Percentiles rank a stretch among this genome's conserved stretches.
Conservation (phyloP, 2,888 invertebrate genomes). For the Tetanocera ferruginea region DNA sequence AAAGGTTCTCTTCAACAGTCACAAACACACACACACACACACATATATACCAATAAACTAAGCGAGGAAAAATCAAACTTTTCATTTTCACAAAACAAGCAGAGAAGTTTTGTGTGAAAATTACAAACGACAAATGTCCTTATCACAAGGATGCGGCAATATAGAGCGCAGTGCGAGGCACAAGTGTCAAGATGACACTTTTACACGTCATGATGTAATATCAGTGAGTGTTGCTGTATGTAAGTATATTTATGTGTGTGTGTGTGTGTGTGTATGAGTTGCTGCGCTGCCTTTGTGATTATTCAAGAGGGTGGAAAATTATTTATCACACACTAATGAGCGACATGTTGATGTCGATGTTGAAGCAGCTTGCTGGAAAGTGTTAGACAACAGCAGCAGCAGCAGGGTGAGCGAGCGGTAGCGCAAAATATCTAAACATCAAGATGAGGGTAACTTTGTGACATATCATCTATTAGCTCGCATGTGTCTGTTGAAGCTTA, state of each 20-base stretch:
- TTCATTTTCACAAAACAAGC: conserved; percentile 22
- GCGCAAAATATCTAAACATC: conserved; percentile 13
- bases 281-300: conserved; percentile 37
- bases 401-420: not conserved
- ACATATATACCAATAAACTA: conserved; percentile 10
- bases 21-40: not conserved
- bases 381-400: not conserved
- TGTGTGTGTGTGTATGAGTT: not conserved
- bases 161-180: not conserved
- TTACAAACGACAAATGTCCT: conserved; percentile 16
- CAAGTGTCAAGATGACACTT: conserved; percentile 26
- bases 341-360: conserved; percentile 20
- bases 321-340: conserved; percentile 32
- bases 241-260: not conserved
- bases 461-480: conserved; percentile 4
- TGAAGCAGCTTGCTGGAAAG: not conserved
- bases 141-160: not conserved
- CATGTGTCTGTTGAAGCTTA: conserved; percentile 12
- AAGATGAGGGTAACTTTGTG: conserved; percentile 21
- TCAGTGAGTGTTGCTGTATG: not conserved
- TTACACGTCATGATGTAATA: not conserved
- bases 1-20: not conserved
- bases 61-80: conserved; percentile 11
- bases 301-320: conserved; percentile 35
- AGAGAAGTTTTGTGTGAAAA: not conserved